These are phyloP conservation scores for Leuctra nigra DNA, from an alignment of 2,888 invertebrate species.

Conservation along the genomic window DNA sequence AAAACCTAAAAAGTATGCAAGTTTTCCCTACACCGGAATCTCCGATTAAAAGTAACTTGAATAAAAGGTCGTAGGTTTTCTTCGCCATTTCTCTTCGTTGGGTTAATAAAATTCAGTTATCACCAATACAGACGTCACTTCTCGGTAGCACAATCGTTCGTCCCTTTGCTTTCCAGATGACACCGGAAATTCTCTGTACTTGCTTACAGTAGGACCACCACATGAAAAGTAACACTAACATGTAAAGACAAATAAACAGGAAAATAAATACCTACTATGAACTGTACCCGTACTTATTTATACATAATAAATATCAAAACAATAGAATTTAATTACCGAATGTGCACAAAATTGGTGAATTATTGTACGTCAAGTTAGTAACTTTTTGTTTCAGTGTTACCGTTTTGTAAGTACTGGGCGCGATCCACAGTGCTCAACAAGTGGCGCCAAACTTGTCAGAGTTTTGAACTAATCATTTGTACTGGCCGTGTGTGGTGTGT, in stretches of 20 bases:
- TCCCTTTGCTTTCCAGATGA: conserved; percentile 6
- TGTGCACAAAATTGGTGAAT: no score
- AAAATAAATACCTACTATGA: no score
- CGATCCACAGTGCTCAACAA: no score
- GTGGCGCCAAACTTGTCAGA: background rate
- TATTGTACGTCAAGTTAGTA: no score
- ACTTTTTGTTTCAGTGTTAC: background rate
- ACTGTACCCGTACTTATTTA: no score
- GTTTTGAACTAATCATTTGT: background rate
- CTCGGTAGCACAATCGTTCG: background rate
- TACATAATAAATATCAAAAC: no score
- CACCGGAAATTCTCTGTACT: conserved; percentile 15
- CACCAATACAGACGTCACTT: conserved; percentile 27
- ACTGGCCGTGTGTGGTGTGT: no score
- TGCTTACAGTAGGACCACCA: no score
- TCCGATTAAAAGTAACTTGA: conserved; percentile 86
- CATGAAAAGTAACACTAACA: no score
- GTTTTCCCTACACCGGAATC: conserved; percentile 94
- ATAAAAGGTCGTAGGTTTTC: conserved; percentile 90
- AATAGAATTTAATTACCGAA: no score
- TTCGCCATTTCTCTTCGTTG: conserved; percentile 67
- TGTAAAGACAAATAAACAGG: no score
- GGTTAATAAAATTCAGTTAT: conserved; percentile 19
- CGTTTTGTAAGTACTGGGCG: no score
- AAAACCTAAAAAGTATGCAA: conserved; percentile 89